phyloP scores from a whole-genome alignment of 2,797 vertebrate genomes.

The Nyctalus aviator region DNA sequence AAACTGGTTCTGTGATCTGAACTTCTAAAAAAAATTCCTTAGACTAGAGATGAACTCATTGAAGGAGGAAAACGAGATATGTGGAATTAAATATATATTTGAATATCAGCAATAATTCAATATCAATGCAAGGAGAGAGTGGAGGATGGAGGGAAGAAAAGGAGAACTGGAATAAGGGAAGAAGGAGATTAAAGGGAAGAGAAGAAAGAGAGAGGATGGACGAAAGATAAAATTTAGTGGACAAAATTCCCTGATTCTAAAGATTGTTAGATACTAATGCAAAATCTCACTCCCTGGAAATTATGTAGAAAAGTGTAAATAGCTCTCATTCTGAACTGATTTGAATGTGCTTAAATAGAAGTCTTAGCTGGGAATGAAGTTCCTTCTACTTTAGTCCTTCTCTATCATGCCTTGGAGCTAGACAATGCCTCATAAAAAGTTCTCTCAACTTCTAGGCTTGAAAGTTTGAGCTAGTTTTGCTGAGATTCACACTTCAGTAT shows the following conservation, averaged over 20 bases:
- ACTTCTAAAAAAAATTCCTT: not conserved
- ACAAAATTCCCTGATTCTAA: not conserved
- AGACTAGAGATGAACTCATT: not conserved
- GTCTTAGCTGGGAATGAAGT: not conserved
- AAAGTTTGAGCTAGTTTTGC: constrained; percentile 69
- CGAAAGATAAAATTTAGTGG: not conserved
- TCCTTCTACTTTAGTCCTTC: not conserved
- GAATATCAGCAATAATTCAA: not conserved
- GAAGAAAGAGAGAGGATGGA: too few relatives aligned
- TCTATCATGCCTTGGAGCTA: not conserved
- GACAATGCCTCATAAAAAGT: constrained; percentile 27
- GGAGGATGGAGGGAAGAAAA: too few relatives aligned
- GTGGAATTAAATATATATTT: not conserved
- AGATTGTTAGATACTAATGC: not conserved
- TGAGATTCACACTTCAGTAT: constrained; percentile 74
- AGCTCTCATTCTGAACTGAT: not conserved
- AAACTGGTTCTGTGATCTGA: not conserved
- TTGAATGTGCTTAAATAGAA: not conserved
- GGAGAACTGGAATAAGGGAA: not conserved
- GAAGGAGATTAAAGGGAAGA: not conserved
- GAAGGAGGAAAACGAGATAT: not conserved
- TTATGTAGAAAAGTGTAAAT: not conserved
- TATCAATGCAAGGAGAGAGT: not conserved
- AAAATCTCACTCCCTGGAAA: not conserved
- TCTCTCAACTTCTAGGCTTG: constrained; percentile 19